Evolutionary conservation across 2,888 invertebrate genomes (phyloP), one percentile per base, ranked within the genome.

Genomic region (Dynastes grantii): DNA sequence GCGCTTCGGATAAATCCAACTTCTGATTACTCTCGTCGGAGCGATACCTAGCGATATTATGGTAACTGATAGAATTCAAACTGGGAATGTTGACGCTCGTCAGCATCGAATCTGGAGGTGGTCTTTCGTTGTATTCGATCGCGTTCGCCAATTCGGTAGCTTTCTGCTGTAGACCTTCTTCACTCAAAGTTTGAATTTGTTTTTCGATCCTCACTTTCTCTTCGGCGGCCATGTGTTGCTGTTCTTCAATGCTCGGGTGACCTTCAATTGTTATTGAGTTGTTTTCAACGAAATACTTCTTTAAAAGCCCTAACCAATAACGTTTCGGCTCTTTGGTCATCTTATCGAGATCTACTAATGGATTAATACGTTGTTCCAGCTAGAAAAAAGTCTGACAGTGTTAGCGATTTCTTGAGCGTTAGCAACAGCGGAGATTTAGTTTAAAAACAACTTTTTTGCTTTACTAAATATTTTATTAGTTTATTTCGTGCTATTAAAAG

Each of bases 41-140:
- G 9, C 64, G 61, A 82, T 89, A 92, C 45, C 89, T 82, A 2
- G 80, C 81, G 27, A 89, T 91, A 78, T 90, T 87, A 88, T 94
- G 94, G 85, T 94, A 95, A 84, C 93, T 92, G 77, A 97, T 94
- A 2, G 91, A 92, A 70, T 92, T 92, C 64, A 94, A 92, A 80
- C 93, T 91, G 1, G 97, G 96, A 45, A 97, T 94, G 6, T 93
- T 92, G 2, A 97, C 92, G 2, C 93, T 91, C 0, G 93, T 92
- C 76, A 97, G 85, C 84, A 96, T 92, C 65, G 93, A 92, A 0
- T 91, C 87, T 0, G 95, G 95, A 0, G 96, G 94, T 11, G 93
- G 91, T 63, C 91, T 91, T 93, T 95, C 95, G 89, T 97, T 97
- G 81, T 91, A 92, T 75, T 92, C 91, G 84, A 95, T 92, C 0